Conservation (phyloP, 2,888 invertebrate genomes). For the Strigamia transsilvanica region DNA sequence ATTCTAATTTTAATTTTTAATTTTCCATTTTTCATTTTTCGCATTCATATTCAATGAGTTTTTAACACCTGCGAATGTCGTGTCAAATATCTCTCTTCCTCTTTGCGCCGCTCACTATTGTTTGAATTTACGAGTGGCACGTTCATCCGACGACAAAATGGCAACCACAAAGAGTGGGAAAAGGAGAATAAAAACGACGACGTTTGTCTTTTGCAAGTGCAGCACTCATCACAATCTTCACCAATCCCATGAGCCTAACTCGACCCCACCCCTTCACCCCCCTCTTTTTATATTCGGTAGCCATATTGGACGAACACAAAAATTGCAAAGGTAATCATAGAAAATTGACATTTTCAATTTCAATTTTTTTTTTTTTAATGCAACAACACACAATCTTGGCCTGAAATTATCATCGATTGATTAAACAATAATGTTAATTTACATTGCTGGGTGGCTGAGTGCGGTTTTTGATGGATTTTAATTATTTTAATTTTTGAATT, state of each 20-base stretch:
- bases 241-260: neutral
- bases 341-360: neutral
- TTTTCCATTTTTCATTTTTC: neutral
- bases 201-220: constrained; percentile 38
- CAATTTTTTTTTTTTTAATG: neutral
- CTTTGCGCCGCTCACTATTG: constrained; percentile 17
- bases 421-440: too few relatives aligned
- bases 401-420: too few relatives aligned
- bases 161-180: constrained; percentile 38
- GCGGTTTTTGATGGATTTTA: too few relatives aligned
- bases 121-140: constrained; percentile 38
- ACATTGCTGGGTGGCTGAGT: too few relatives aligned
- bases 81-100: constrained; percentile 11
- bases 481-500: too few relatives aligned
- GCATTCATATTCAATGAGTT: neutral
- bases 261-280: neutral
- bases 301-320: constrained; percentile 3
- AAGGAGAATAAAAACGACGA: constrained; percentile 5
- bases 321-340: neutral
- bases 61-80: constrained; percentile 18
- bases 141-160: constrained; percentile 34
- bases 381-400: too few relatives aligned
- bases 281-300: neutral
- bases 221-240: constrained; percentile 35
- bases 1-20: neutral